phyloP scores from a whole-genome alignment of 2,888 invertebrate species.

The Drosophila macrospina region DNA sequence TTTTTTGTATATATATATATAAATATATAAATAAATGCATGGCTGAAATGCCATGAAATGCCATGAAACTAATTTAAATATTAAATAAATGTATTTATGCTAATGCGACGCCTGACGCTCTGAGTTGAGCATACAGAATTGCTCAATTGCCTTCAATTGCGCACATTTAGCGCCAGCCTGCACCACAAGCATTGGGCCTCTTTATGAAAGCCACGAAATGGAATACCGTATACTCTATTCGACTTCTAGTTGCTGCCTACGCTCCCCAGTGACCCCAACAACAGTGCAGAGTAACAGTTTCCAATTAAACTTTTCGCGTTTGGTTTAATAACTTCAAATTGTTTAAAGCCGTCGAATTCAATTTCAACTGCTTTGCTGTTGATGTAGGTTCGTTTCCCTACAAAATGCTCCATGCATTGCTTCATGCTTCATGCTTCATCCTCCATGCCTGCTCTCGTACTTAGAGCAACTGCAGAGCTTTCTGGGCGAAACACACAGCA shows the following conservation, averaged over 20 bases:
- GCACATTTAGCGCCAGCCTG: conserved; percentile 64
- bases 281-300: conserved; percentile 42
- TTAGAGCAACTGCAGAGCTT: conserved; percentile 50
- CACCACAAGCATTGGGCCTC: conserved; percentile 16
- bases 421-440: no score
- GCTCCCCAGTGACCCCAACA: conserved; percentile 39
- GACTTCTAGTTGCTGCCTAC: conserved; percentile 31
- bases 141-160: conserved; percentile 77
- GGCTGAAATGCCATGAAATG: conserved; percentile 51
- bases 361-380: conserved; percentile 61
- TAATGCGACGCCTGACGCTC: conserved; percentile 58
- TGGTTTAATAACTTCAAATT: conserved; percentile 72
- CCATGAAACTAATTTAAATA: conserved; percentile 74
- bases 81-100: conserved; percentile 79
- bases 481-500: conserved; percentile 21
- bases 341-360: conserved; percentile 61
- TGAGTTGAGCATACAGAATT: conserved; percentile 46
- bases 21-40: conserved; percentile 50
- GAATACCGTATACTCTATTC: conserved; percentile 1
- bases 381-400: conserved; percentile 38
- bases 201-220: background rate
- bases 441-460: conserved; percentile 20
- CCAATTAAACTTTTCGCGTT: conserved; percentile 76
- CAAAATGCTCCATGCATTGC: conserved; percentile 37
- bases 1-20: background rate